Base-by-base conservation (phyloP, 2,888 invertebrate genomes). In the Maniola hyperantus region DNA sequence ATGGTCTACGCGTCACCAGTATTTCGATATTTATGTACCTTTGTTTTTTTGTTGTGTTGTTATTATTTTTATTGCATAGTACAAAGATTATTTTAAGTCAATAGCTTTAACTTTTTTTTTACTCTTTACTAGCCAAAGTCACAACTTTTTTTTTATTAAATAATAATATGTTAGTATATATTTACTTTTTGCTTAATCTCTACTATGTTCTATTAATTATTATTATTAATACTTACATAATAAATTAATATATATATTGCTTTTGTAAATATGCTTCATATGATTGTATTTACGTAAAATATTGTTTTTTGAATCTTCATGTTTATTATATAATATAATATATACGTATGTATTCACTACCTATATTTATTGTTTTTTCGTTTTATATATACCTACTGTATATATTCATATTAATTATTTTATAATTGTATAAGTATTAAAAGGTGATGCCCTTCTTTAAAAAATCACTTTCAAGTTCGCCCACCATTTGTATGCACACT, bases 241-340 rank as follows among this genome's bases (percentile, higher is more conserved):
- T 71, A 74, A 73, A 74, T 67, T 36, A 73, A 68, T 71, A 73
- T 67, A 66, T 61, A 72, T 79, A 78, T 79, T 68, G 68, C 89
- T 90, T 86, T 90, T 90, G 89, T 91, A 91, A 89, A 91, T 91
- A 90, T 81, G 73, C 82, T 90, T 88, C 85, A 58, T 88, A 88
- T 86, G 68, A 71, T 77, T 72, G 67, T 89, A 88, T 90, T 72
- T 90, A 80, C 77, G 88, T 90, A 89, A 82, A 81, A 82, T 78
- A 79, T 88, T 90, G 64, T 88, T 89, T 78, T 84, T 89, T 81
- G 80, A 83, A 84, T 83, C 87, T 89, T 87, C 81, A 65, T 66
- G 61, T 71, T 53, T 71, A 51, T 68, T 59, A 53, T 70, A 68
- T 63, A 75, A 69, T 69, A 72, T 44, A 5, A 11, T 11, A 2